These are phyloP conservation scores for Archaeoteleia sp. DNA, from an alignment of 2,888 invertebrate species.

Conservation along the genomic window DNA sequence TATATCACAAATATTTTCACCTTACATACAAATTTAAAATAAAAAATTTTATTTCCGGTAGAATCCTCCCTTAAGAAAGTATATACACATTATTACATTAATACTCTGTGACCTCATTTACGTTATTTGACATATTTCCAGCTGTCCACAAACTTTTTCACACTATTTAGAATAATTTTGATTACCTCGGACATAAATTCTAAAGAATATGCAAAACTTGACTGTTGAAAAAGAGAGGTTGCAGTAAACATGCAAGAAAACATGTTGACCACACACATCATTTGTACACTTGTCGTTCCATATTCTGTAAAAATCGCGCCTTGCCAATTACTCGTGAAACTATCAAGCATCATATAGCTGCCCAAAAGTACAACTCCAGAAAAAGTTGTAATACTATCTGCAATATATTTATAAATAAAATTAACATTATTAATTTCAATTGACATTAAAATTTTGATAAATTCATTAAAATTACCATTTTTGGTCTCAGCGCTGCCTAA, in stretches of 20 bases:
- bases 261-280: constrained; percentile 97
- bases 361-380: constrained; percentile 90
- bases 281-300: constrained; percentile 87
- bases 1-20: too few relatives aligned
- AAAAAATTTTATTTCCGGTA: too few relatives aligned
- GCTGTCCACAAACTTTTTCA: too few relatives aligned
- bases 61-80: too few relatives aligned
- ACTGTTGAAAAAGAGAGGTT: constrained; percentile 89
- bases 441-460: constrained; percentile 1
- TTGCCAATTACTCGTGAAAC: constrained; percentile 99
- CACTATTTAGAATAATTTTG: too few relatives aligned
- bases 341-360: constrained; percentile 95
- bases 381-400: constrained; percentile 83
- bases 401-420: constrained; percentile 13
- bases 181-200: constrained; percentile 82
- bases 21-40: too few relatives aligned
- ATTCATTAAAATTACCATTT: constrained; percentile 73
- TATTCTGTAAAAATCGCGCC: constrained; percentile 89
- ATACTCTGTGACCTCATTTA: too few relatives aligned
- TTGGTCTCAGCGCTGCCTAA: constrained; percentile 83
- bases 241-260: constrained; percentile 93
- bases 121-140: too few relatives aligned
- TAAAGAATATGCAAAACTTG: constrained; percentile 84
- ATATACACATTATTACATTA: too few relatives aligned
- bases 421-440: constrained; percentile 3